Evolutionary conservation across 2,113 vertebrate genomes (phyloP).

Genomic region (Clupea harengus): DNA sequence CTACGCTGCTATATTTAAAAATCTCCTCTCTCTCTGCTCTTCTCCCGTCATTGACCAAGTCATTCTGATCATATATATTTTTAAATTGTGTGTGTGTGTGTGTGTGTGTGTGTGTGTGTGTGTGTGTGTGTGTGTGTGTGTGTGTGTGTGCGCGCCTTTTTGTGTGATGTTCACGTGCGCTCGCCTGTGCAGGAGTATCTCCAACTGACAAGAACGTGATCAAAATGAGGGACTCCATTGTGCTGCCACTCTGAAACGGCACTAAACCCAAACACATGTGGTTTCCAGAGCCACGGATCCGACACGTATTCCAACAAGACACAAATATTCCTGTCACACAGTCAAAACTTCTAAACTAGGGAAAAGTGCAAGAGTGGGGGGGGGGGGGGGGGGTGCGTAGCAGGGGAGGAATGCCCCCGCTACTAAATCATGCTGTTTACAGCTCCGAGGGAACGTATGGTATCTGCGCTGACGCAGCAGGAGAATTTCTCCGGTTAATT

Average conservation of each 20-base stretch:
- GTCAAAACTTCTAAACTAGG: background rate
- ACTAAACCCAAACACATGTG: constrained; percentile 9
- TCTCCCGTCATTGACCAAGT: background rate
- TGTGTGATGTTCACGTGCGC: background rate
- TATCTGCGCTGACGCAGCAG: constrained; percentile 30
- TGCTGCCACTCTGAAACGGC: background rate
- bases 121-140: background rate
- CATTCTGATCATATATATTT: background rate
- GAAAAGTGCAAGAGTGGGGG: background rate
- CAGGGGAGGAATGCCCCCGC: background rate
- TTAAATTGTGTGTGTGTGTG: background rate
- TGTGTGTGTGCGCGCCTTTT: background rate
- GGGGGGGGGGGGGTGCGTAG: background rate
- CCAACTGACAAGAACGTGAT: background rate
- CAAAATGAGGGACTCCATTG: background rate
- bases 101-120: background rate
- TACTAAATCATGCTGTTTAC: constrained; percentile 21
- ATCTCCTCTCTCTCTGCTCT: background rate
- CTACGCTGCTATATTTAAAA: background rate
- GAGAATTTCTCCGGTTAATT: constrained; percentile 28
- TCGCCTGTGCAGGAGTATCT: background rate
- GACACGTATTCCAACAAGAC: constrained; percentile 9
- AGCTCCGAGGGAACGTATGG: constrained; percentile 20
- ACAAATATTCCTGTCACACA: constrained; percentile 19
- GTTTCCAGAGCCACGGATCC: background rate